Conservation (phyloP, 2,113 vertebrate species). For the Alligator mississippiensis region DNA sequence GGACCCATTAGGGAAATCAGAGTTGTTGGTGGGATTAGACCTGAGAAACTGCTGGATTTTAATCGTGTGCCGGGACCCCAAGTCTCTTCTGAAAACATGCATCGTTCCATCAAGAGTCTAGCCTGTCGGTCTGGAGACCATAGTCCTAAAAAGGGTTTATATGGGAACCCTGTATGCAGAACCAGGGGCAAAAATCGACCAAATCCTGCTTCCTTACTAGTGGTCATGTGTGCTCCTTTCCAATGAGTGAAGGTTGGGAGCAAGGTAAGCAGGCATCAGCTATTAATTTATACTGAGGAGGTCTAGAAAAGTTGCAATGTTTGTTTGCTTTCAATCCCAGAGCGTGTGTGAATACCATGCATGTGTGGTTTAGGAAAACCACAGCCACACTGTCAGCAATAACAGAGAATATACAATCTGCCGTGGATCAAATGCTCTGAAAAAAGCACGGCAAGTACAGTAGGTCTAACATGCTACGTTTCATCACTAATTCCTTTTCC, state of each 20-base stretch:
- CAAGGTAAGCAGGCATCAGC: conserved; percentile 27
- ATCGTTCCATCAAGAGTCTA: not conserved
- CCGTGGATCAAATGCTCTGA: conserved; percentile 54
- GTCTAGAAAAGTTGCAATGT: conserved; percentile 54
- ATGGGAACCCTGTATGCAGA: accelerated
- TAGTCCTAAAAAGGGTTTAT: not conserved
- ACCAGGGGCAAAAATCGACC: not conserved
- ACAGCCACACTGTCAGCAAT: conserved; percentile 33
- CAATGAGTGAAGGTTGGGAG: conserved; percentile 56
- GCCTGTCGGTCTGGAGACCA: not conserved
- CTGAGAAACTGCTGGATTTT: not conserved
- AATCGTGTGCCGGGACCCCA: not conserved
- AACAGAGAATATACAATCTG: conserved; percentile 35
- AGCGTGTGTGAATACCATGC: conserved; percentile 35
- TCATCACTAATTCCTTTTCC: not conserved
- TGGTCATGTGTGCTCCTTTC: conserved; percentile 28
- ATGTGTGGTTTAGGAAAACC: not conserved
- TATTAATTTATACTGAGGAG: not conserved
- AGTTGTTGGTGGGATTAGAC: not conserved
- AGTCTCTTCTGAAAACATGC: not conserved
- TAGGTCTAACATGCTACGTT: not conserved
- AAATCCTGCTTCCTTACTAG: conserved; percentile 22
- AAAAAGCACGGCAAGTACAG: conserved; percentile 28
- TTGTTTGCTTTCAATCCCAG: conserved; percentile 48
- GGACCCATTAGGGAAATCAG: not conserved